phyloP scores from a whole-genome alignment of 2,888 invertebrate species.

The Girardia tigrina region DNA sequence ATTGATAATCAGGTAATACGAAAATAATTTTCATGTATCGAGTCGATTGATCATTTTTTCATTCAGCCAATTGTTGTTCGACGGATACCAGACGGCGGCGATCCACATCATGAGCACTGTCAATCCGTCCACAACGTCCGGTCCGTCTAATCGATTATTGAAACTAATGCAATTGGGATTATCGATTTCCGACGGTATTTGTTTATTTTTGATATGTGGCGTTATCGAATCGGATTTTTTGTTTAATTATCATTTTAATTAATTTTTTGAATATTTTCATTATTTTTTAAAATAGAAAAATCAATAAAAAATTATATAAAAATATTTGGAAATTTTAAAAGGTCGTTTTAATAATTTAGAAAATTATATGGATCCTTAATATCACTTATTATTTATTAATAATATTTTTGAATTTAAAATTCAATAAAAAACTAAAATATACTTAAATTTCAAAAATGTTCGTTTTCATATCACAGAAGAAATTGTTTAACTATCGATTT shows the following conservation, averaged over 20 bases:
- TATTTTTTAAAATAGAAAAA: too few relatives aligned
- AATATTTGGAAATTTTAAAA: too few relatives aligned
- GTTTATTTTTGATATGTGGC: neutral
- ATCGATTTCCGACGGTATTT: conserved; percentile 61
- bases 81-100: conserved; percentile 84
- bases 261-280: neutral
- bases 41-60: neutral
- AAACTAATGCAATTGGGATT: conserved; percentile 72
- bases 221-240: too few relatives aligned
- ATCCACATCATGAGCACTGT: conserved; percentile 68
- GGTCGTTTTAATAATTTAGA: too few relatives aligned
- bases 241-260: neutral
- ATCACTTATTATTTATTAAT: too few relatives aligned
- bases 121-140: conserved; percentile 71
- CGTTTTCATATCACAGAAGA: too few relatives aligned
- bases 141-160: conserved; percentile 79
- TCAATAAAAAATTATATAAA: too few relatives aligned
- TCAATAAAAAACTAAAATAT: too few relatives aligned
- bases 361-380: too few relatives aligned
- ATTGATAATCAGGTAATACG: conserved; percentile 69
- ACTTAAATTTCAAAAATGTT: too few relatives aligned
- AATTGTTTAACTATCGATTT: too few relatives aligned
- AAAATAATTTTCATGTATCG: neutral
- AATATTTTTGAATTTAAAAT: too few relatives aligned
- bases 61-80: conserved; percentile 80